Base-by-base conservation (phyloP, 1,140 invertebrate species). In the Odontomachus brunneus region DNA sequence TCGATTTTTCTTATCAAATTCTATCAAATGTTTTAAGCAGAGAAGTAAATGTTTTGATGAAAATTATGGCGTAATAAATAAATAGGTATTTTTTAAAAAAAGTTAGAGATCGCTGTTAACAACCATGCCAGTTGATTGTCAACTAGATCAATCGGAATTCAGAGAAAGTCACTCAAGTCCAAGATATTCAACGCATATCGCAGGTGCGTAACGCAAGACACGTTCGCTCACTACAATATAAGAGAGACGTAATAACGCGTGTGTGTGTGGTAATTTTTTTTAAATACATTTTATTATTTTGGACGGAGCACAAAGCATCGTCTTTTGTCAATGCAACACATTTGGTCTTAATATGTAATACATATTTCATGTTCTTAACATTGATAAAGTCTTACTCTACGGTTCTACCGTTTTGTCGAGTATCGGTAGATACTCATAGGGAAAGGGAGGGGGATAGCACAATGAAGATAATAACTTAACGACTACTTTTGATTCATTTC, bases 271-370 rank as follows among this genome's bases (percentile, higher is more conserved):
- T n/a, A n/a, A n/a, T 48, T 24, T 38, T 75, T 63, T 55, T 33
- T 33, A 3, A 33, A 76, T 48, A 15, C 26, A 44, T 53, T 82
- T 82, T 74, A 51, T 89, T 89, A 86, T 87, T 84, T 83, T 88
- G 88, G 88, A 89, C 88, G 88, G 87, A 89, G 88, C 88, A 73
- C 67, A 82, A 89, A 89, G 78, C 87, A 84, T 88, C 84, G 73
- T 89, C 86, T 84, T 74, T 78, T 60, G 19, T 62, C 74, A 88
- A 88, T 82, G 86, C 82, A 81, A 86, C 82, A 86, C 82, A 86
- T 84, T 87, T 38, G 48, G 1, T 55, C 65, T 80, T 80, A 84
- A 80, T 44, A 44, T 59, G 12, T 22, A 71, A 84, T 81, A 84
- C 57, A 88, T 81, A 84, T 76, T 76, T 80, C 51, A 78, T 60